phyloP scores from a whole-genome alignment of 1,140 invertebrate genomes.

The Panonychus citri region DNA sequence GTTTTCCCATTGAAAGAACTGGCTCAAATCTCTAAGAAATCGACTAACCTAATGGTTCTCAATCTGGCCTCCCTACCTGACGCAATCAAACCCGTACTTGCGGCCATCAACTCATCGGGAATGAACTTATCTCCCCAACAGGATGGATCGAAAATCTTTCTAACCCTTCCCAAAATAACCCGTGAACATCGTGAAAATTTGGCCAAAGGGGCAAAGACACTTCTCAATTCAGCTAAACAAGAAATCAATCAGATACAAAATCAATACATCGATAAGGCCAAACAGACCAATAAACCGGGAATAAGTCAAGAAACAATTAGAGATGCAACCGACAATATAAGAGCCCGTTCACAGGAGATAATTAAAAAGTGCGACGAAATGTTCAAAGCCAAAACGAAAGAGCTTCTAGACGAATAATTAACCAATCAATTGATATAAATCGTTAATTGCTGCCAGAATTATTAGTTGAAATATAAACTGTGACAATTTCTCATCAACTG shows the following conservation, averaged over 20 bases:
- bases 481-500: too few species aligned
- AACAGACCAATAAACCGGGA: slow-evolving; percentile 25
- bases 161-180: slow-evolving; percentile 71
- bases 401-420: background rate
- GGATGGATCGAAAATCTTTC: slow-evolving; percentile 64
- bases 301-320: slow-evolving; percentile 36
- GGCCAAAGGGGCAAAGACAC: slow-evolving; percentile 56
- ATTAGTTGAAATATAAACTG: too few species aligned
- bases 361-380: background rate
- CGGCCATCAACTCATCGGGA: slow-evolving; percentile 18
- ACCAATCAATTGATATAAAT: too few species aligned
- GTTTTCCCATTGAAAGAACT: slow-evolving; percentile 3
- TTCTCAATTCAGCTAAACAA: slow-evolving; percentile 55
- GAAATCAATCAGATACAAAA: slow-evolving; percentile 51
- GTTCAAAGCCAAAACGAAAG: background rate
- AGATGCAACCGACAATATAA: background rate
- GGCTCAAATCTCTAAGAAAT: slow-evolving; percentile 3
- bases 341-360: background rate
- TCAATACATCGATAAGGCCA: slow-evolving; percentile 39
- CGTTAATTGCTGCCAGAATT: too few species aligned
- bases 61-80: slow-evolving; percentile 5
- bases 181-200: slow-evolving; percentile 68
- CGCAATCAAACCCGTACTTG: slow-evolving; percentile 7
- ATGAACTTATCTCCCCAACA: slow-evolving; percentile 84
- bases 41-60: background rate